These are phyloP conservation scores for Montipora efflorescens DNA, from an alignment of 64 coral and sea anemone genomes.

Conservation along the genomic window DNA sequence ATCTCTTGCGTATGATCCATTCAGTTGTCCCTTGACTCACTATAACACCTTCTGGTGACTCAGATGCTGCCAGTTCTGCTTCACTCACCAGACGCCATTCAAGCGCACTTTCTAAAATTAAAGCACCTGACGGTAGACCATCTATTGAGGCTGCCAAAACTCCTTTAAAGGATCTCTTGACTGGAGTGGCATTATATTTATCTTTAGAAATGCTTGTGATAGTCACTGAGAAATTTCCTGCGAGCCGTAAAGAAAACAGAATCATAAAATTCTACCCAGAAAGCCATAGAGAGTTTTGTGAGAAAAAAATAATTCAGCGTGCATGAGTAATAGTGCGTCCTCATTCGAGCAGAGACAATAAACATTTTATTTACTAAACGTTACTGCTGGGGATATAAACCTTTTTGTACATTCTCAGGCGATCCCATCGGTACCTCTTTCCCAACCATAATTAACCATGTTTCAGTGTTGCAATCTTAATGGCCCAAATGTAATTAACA, in stretches of 20 bases:
- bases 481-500: no score
- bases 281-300: no score
- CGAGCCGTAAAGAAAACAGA: neutral
- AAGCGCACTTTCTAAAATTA: neutral
- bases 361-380: no score
- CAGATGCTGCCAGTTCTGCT: neutral
- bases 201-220: neutral
- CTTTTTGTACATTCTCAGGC: no score
- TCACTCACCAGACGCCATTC: constrained; percentile 1
- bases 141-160: neutral
- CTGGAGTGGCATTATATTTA: neutral
- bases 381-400: no score
- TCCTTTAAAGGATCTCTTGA: neutral
- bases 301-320: no score
- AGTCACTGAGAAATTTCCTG: neutral
- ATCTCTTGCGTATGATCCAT: constrained; percentile 1
- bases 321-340: no score
- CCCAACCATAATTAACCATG: no score
- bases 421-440: no score
- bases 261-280: neutral
- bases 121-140: neutral
- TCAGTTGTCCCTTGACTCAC: neutral
- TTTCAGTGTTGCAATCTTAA: no score
- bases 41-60: neutral
- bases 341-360: no score